A percentile compares a stretch with the other conserved stretches of the same genome.
phyloP scores from a whole-genome alignment of 2,797 vertebrate species.

The Gymnocypris eckloni region DNA sequence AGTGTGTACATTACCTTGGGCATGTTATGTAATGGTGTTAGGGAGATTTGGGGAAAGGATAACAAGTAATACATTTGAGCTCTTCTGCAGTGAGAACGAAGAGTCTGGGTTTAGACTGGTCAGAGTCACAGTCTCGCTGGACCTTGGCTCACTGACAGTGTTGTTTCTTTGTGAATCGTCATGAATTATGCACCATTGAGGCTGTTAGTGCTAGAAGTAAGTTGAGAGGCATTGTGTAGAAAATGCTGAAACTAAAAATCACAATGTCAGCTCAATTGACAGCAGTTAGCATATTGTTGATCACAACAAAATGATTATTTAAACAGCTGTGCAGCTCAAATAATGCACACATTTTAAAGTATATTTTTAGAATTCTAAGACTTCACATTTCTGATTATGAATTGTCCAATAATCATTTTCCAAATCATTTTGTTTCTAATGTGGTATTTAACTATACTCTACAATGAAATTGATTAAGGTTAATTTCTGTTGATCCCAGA shows the following conservation, averaged over 20 bases:
- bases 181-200: neutral
- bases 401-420: neutral
- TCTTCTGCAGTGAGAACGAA: constrained; percentile 60
- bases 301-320: neutral
- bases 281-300: neutral
- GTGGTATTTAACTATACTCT: neutral
- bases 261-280: neutral
- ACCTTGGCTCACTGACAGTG: neutral
- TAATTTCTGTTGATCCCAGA: neutral
- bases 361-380: neutral
- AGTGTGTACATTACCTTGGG: constrained; percentile 69
- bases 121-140: constrained; percentile 3
- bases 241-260: constrained; percentile 1
- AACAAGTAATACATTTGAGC: constrained; percentile 74
- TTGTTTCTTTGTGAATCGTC: constrained; percentile 44
- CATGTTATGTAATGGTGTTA: constrained; percentile 72
- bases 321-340: neutral
- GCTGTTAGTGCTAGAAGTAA: neutral
- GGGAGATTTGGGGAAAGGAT: constrained; percentile 73
- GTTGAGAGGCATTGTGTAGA: constrained; percentile 16
- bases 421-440: neutral
- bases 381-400: neutral
- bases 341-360: neutral
- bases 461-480: constrained; percentile 8
- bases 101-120: constrained; percentile 41